Percentiles rank a stretch among this genome's conserved stretches.
Conservation (phyloP, 2,888 invertebrate genomes). For the Amorpha juglandis region DNA sequence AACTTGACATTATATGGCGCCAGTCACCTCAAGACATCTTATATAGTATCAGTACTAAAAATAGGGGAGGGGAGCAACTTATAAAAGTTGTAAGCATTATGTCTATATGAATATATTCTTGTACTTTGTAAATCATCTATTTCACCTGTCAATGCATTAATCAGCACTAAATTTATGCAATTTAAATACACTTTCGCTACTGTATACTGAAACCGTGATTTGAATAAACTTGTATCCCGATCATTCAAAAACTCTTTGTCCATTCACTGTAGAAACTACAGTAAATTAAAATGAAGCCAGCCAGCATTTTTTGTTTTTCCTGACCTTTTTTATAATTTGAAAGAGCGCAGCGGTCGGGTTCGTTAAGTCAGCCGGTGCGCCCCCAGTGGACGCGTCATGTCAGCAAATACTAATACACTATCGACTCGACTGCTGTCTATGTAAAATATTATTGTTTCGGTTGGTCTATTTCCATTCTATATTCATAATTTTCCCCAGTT, state of each 20-base stretch:
- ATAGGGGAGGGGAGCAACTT: too few relatives aligned
- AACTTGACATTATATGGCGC: too few relatives aligned
- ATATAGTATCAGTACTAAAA: too few relatives aligned
- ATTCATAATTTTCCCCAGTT: not conserved
- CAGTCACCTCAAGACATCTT: too few relatives aligned
- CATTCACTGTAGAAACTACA: not conserved
- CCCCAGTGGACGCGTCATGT: constrained; percentile 14
- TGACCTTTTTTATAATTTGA: constrained; percentile 9
- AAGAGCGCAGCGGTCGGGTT: constrained; percentile 5
- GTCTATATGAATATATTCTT: too few relatives aligned
- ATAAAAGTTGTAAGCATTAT: too few relatives aligned
- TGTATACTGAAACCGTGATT: not conserved
- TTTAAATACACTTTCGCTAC: not conserved
- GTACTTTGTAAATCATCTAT: too few relatives aligned
- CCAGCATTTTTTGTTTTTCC: constrained; percentile 1
- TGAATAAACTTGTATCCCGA: not conserved
- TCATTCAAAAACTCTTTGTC: not conserved
- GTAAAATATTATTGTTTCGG: not conserved
- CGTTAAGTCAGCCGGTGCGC: constrained; percentile 13
- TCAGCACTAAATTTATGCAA: too few relatives aligned
- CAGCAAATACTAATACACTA: constrained; percentile 15
- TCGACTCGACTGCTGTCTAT: constrained; percentile 3
- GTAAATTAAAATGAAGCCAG: constrained; percentile 4
- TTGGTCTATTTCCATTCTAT: not conserved
- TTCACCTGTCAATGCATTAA: too few relatives aligned